phyloP scores from a whole-genome alignment of 1,140 invertebrate species.

The Dolichoris vasculosae region DNA sequence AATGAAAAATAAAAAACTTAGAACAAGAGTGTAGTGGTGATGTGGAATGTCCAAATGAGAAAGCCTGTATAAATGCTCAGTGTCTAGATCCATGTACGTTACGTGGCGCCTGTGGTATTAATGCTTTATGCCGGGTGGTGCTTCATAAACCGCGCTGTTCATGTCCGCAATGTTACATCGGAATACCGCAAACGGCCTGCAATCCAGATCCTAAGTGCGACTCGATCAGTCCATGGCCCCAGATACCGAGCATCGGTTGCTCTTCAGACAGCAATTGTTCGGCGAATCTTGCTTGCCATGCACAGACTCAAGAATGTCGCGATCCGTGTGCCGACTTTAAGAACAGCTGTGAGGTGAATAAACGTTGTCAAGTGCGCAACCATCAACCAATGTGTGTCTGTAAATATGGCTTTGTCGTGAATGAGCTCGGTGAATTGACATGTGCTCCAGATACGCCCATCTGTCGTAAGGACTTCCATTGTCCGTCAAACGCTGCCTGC shows the following conservation, averaged over 20 bases:
- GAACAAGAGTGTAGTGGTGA: conserved; percentile 93
- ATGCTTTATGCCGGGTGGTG: conserved; percentile 89
- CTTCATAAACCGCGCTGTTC: conserved; percentile 88
- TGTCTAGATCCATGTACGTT: conserved; percentile 93
- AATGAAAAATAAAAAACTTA: conserved; percentile 66
- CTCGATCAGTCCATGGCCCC: conserved; percentile 73
- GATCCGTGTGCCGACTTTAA: conserved; percentile 82
- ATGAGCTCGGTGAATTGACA: conserved; percentile 86
- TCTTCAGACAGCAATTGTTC: conserved; percentile 83
- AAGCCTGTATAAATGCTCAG: conserved; percentile 89
- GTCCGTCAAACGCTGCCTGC: conserved; percentile 89
- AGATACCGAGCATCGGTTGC: conserved; percentile 76
- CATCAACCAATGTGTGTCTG: conserved; percentile 91
- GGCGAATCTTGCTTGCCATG: conserved; percentile 83
- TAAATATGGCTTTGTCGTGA: conserved; percentile 89
- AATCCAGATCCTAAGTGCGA: conserved; percentile 84
- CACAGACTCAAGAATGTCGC: conserved; percentile 80
- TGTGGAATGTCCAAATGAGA: conserved; percentile 91
- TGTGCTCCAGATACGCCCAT: conserved; percentile 86
- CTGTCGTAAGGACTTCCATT: conserved; percentile 88
- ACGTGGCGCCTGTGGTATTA: conserved; percentile 89
- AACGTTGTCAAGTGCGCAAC: conserved; percentile 90
- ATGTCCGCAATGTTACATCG: conserved; percentile 90
- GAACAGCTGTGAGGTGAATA: conserved; percentile 84
- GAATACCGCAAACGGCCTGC: conserved; percentile 85